Evolutionary conservation across 2,113 vertebrate species (phyloP), one percentile per base, ranked within the genome.

Genomic region (Anoplopoma fimbria): DNA sequence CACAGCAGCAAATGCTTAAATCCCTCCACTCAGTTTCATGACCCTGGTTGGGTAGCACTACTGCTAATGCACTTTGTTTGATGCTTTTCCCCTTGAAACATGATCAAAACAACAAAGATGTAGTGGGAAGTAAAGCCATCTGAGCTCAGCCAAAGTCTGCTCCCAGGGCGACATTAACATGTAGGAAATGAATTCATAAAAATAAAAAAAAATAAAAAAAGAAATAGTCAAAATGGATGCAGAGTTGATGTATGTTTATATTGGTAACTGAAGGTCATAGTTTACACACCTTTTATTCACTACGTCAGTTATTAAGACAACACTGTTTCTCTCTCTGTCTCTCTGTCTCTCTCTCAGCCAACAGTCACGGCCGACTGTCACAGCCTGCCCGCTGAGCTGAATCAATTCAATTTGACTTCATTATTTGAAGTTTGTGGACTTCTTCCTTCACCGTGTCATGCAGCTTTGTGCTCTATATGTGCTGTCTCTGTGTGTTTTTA

Each of bases 341-440:
- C 36, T 36, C 36, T 6, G 36, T 8, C 36, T 36, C 36, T 36
- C 36, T 36, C 62, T 40, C n/a, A 61, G 53, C 12, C 25, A 69
- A 25, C 62, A 57, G 36, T 74, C 61, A 58, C 21, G 29, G 53
- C 77, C 62, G 65, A 72, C 63, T 81, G n/a, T n/a, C 67, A 68
- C 75, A 36, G 47, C 63, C 68, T 63, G 12, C 71, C 33, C 9
- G 53, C 63, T 49, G 80, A 83, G 57, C 75, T 61, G 49, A 82
- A 69, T 83, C 73, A 68, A 45, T 83, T 81, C 68, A 40, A 68
- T 79, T 47, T 71, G 71, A 82, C 58, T 81, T 38, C 7, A 29
- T 71, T 68, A 81, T 69, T 62, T 49, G 31, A 31, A 65, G 42
- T 55, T 53, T 51, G 61, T 69, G 61, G 14, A 49, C 67, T 49